These are phyloP conservation scores for Melipona beecheii DNA, from an alignment of 2,888 invertebrate species.

Conservation along the genomic window DNA sequence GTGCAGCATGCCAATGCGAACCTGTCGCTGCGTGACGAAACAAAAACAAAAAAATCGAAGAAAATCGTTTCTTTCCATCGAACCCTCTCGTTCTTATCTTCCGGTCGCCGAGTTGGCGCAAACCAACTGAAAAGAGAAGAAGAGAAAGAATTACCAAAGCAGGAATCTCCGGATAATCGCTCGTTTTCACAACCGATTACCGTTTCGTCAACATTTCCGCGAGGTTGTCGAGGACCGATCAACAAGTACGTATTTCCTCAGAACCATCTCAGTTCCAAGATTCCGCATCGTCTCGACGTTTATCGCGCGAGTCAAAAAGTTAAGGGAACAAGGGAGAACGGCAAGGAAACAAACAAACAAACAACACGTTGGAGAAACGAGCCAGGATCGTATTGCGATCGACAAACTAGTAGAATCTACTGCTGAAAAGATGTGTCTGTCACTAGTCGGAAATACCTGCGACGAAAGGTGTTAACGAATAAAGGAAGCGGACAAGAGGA, in stretches of 20 bases:
- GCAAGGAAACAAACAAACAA: neutral
- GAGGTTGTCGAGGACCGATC: constrained; percentile 20
- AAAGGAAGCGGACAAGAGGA: neutral
- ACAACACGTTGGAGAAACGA: neutral
- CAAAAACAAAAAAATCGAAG: neutral
- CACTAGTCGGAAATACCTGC: constrained; percentile 2
- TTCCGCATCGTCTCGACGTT: neutral
- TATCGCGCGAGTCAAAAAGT: neutral
- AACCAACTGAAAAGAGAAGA: neutral
- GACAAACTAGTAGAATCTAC: neutral
- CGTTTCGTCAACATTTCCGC: neutral
- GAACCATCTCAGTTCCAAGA: constrained; percentile 18
- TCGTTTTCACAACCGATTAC: neutral
- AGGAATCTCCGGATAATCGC: constrained; percentile 5
- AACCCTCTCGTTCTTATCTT: constrained; percentile 21
- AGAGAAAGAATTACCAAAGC: neutral
- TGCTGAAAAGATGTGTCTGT: neutral
- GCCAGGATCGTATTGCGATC: neutral
- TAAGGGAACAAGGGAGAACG: neutral
- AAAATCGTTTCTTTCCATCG: constrained; percentile 20
- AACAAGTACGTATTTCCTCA: neutral
- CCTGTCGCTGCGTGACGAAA: constrained; percentile 18
- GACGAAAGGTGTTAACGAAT: neutral
- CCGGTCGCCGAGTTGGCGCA: neutral
- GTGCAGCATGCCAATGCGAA: constrained; percentile 48